Evolutionary conservation across 2,888 invertebrate species (phyloP).

Genomic region (Rhagium mordax): DNA sequence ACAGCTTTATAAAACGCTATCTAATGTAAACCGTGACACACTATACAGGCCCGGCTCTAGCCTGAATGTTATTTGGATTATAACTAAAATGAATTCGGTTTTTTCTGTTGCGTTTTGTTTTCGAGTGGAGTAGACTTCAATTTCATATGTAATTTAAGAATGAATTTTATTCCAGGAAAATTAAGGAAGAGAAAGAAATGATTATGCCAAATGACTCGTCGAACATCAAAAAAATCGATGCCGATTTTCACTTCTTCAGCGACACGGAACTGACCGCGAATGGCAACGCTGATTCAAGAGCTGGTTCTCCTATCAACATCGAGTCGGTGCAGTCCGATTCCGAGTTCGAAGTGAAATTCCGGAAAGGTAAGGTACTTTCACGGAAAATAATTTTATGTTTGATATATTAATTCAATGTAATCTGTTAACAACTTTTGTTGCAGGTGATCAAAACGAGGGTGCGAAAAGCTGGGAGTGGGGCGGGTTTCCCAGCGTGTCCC

Average conservation of each 20-base stretch:
- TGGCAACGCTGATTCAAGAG: constrained; percentile 75
- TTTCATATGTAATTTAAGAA: too few relatives aligned
- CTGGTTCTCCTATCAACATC: constrained; percentile 82
- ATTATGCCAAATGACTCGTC: constrained; percentile 40
- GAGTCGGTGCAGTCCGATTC: constrained; percentile 87
- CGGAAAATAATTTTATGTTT: neutral
- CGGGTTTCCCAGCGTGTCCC: constrained; percentile 78
- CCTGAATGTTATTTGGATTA: neutral
- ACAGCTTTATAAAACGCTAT: neutral
- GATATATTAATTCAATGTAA: neutral
- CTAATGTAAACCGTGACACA: neutral
- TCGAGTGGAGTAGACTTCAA: too few relatives aligned
- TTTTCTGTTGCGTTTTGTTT: too few relatives aligned
- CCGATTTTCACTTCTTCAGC: constrained; percentile 91
- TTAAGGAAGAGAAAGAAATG: constrained; percentile 34
- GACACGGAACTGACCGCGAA: constrained; percentile 88
- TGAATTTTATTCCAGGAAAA: too few relatives aligned
- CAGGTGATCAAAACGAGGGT: constrained; percentile 60
- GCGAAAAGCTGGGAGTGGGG: constrained; percentile 92
- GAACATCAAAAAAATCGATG: constrained; percentile 70
- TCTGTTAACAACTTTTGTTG: neutral
- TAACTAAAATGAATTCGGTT: too few relatives aligned
- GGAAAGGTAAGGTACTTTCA: constrained; percentile 65
- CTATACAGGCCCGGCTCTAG: neutral
- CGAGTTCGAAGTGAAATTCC: constrained; percentile 84